phyloP scores from a whole-genome alignment of 2,797 vertebrate species.

The Poeciliopsis paucimaculata region DNA sequence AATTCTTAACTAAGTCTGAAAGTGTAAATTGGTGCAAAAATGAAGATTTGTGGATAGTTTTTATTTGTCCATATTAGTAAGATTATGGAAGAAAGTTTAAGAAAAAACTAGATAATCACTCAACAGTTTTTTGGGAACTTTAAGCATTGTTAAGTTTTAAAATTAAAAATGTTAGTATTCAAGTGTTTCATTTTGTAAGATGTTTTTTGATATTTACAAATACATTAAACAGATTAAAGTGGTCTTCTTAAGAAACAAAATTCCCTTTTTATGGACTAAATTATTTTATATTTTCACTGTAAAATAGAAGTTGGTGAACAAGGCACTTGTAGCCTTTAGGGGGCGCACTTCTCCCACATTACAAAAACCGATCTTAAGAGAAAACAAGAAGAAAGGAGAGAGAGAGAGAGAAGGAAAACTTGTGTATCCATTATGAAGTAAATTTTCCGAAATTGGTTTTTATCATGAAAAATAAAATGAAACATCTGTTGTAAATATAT shows the following conservation, averaged over 20 bases:
- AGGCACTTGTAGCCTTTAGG: slow-evolving; percentile 76
- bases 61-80: not conserved
- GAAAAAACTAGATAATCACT: not conserved
- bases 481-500: slow-evolving; percentile 89
- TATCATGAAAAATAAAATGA: slow-evolving; percentile 87
- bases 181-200: not conserved
- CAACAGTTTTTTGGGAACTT: not conserved
- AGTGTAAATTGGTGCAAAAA: not conserved
- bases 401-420: slow-evolving; percentile 49
- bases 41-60: not conserved
- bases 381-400: slow-evolving; percentile 41
- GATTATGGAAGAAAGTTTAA: not conserved
- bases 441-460: slow-evolving; percentile 84
- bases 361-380: slow-evolving; percentile 55
- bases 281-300: not conserved
- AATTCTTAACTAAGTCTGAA: not conserved
- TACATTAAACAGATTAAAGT: not conserved
- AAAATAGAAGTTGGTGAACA: slow-evolving; percentile 38
- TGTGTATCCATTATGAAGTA: slow-evolving; percentile 79
- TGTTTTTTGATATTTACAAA: not conserved
- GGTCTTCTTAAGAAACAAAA: not conserved
- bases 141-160: not conserved
- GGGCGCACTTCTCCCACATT: slow-evolving; percentile 83
- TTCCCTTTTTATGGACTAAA: not conserved
- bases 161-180: not conserved